phyloP scores from a whole-genome alignment of 2,888 invertebrate genomes.

The Axea sp. region DNA sequence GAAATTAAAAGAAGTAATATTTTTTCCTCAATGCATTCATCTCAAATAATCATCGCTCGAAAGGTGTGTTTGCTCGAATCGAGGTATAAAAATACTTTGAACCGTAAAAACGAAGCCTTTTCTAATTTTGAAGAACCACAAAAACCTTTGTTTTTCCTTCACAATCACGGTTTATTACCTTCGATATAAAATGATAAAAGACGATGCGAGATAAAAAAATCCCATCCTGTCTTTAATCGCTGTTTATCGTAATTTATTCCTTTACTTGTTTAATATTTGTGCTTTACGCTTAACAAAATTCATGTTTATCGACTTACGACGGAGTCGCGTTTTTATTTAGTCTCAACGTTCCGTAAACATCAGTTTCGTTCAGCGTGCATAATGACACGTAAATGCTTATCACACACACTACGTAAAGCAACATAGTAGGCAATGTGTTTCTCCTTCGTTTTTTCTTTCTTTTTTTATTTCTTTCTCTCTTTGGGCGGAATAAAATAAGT shows the following conservation, averaged over 20 bases:
- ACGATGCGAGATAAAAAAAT: constrained; percentile 46
- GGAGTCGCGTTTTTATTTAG: constrained; percentile 22
- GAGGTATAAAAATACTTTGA: constrained; percentile 50
- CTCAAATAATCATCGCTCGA: constrained; percentile 26
- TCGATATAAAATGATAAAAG: constrained; percentile 49
- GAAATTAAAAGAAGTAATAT: background rate
- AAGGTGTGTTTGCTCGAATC: constrained; percentile 25
- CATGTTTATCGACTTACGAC: constrained; percentile 41
- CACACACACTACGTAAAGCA: constrained; percentile 55
- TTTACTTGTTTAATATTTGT: constrained; percentile 51
- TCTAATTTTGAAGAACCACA: constrained; percentile 19
- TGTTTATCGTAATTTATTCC: constrained; percentile 46
- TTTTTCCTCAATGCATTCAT: constrained; percentile 19
- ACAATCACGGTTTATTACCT: constrained; percentile 19
- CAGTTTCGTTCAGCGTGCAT: constrained; percentile 45
- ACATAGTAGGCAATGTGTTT: constrained; percentile 42
- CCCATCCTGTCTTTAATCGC: constrained; percentile 23
- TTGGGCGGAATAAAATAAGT: constrained; percentile 62
- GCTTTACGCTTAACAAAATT: constrained; percentile 49
- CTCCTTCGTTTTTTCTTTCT: constrained; percentile 4
- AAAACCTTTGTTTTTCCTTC: constrained; percentile 18
- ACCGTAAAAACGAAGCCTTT: constrained; percentile 45
- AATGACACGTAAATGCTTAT: constrained; percentile 54
- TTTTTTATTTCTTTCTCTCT: constrained; percentile 14
- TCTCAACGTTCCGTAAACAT: constrained; percentile 30